Base-by-base conservation (phyloP, 1,140 invertebrate genomes). In the Lineus longissimus region DNA sequence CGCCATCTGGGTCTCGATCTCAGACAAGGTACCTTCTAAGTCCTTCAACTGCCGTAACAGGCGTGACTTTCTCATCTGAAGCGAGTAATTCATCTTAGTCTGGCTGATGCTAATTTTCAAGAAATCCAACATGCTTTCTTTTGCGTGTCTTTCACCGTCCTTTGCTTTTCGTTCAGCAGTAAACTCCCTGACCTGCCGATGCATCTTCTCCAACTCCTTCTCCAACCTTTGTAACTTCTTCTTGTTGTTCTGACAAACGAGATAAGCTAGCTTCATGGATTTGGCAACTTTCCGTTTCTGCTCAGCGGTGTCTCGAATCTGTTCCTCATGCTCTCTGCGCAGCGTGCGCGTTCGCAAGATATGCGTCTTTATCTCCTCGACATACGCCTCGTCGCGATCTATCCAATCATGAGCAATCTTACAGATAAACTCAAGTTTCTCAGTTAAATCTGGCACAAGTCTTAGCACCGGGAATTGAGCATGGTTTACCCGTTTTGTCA, bases 81-180 rank as follows among this genome's bases (percentile, higher is more conserved):
- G 67, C n/a, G 57, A 76, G 63, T 76, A 77, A 55, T 78, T 79
- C 45, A 69, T 67, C 59, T 74, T 75, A 2, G 76, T 78, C 60
- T 79, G 77, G 9, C 74, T 67, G 23, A 78, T 66, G 17, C 76
- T 78, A 15, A 80, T 65, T 60, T 78, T 76, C 2, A 80, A 65
- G 65, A 80, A 80, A 55, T 76, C 78, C 15, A 73, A 73, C 72
- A 78, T 78, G 62, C 68, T 77, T 54, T 77, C 76, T 61, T 78
- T 80, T 61, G 78, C 76, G 54, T 70, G 68, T 59, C 74, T 73
- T 58, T 77, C 74, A 29, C 62, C 69, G 47, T 62, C 45, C 51
- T 73, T 74, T 36, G 59, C 58, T 25, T 71, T 67, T 61, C 74
- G 73, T 40, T 73, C 66, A 13, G 67, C 62, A 47, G 66, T 65